Conservation (phyloP, 2,888 invertebrate species). For the Himalopsyche anomala region DNA sequence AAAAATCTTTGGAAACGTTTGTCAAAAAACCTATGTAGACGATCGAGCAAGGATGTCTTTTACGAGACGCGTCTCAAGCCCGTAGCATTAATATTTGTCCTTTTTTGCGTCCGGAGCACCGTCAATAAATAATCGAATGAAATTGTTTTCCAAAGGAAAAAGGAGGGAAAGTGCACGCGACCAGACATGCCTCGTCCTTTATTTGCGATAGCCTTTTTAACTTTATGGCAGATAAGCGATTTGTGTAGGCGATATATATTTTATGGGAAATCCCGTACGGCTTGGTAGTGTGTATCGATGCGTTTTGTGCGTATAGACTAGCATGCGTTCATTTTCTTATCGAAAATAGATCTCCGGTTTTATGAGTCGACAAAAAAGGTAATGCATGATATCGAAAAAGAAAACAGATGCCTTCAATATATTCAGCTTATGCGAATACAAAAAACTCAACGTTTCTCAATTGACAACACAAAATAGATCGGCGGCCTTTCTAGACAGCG, state of each 20-base stretch:
- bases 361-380: conserved; percentile 60
- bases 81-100: conserved; percentile 64
- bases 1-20: background rate
- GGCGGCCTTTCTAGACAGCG: too few relatives aligned
- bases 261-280: conserved; percentile 57
- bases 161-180: conserved; percentile 48
- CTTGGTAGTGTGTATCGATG: conserved; percentile 57
- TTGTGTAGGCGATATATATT: conserved; percentile 65
- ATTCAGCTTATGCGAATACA: background rate
- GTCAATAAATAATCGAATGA: conserved; percentile 65
- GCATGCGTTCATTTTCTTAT: conserved; percentile 33
- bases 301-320: conserved; percentile 49
- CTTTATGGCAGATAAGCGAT: conserved; percentile 66
- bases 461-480: too few relatives aligned
- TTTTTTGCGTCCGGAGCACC: conserved; percentile 60
- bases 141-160: conserved; percentile 62
- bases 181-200: conserved; percentile 57
- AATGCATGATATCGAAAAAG: conserved; percentile 46
- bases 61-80: conserved; percentile 57
- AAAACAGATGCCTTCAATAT: conserved; percentile 48
- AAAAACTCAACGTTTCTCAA: too few relatives aligned
- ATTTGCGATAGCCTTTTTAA: conserved; percentile 65
- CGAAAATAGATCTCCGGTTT: conserved; percentile 47
- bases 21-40: conserved; percentile 46
- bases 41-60: conserved; percentile 59